phyloP scores from a whole-genome alignment of 2,888 invertebrate genomes.

The Lymantria monacha region DNA sequence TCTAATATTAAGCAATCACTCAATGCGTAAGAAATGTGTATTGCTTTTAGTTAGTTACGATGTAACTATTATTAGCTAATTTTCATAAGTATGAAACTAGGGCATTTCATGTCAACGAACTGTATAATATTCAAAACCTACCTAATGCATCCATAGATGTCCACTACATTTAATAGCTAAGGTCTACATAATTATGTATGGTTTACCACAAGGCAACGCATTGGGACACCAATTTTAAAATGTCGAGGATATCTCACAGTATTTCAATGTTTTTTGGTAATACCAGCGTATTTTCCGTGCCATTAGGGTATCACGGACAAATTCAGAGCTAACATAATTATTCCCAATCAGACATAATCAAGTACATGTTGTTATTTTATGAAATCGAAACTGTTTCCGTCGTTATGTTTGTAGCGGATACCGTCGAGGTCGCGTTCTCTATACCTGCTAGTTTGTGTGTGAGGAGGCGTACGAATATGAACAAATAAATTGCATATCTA shows the following conservation, averaged over 20 bases:
- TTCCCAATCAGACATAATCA: conserved; percentile 18
- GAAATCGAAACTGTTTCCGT: conserved; percentile 54
- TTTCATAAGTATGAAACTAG: too few species aligned
- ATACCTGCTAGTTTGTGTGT: conserved; percentile 16
- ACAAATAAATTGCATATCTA: not conserved
- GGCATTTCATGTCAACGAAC: too few species aligned
- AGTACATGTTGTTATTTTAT: conserved; percentile 35
- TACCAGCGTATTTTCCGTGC: conserved; percentile 4
- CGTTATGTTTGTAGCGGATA: conserved; percentile 56
- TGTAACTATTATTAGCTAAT: too few species aligned
- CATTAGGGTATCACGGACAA: conserved; percentile 18
- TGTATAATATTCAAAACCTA: too few species aligned
- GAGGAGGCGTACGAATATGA: not conserved
- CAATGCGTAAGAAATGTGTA: too few species aligned
- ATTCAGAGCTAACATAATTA: conserved; percentile 14
- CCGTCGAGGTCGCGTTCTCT: conserved; percentile 56
- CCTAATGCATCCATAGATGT: too few species aligned
- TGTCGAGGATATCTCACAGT: not conserved
- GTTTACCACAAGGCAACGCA: not conserved
- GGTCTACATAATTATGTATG: too few species aligned
- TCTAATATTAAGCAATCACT: too few species aligned
- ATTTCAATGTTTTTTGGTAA: not conserved
- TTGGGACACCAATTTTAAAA: not conserved
- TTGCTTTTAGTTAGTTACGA: too few species aligned
- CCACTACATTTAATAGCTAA: too few species aligned